These are phyloP conservation scores for Oryzias celebensis DNA, from an alignment of 2,113 vertebrate species.

Conservation along the genomic window DNA sequence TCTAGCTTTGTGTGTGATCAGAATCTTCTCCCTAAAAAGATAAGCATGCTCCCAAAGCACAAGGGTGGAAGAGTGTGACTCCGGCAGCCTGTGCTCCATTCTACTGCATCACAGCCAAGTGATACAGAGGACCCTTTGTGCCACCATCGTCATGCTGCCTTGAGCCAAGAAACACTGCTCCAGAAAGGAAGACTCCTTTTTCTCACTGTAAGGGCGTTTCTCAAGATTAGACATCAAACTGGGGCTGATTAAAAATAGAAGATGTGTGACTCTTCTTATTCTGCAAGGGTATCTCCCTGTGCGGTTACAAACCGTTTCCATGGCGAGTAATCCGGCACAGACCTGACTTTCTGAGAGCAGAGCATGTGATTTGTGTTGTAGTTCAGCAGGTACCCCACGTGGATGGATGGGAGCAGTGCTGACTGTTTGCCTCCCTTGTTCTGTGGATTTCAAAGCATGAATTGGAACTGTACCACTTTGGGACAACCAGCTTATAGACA, in stretches of 20 bases:
- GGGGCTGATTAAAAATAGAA: constrained; percentile 73
- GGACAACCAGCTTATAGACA: constrained; percentile 43
- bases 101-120: constrained; percentile 63
- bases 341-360: constrained; percentile 4
- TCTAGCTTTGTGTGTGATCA: neutral
- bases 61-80: constrained; percentile 49
- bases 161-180: constrained; percentile 66
- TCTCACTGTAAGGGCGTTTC: constrained; percentile 60
- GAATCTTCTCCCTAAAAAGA: no score
- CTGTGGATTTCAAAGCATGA: constrained; percentile 18
- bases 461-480: constrained; percentile 18
- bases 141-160: constrained; percentile 56
- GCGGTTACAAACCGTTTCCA: constrained; percentile 6
- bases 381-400: constrained; percentile 4
- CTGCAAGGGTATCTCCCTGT: constrained; percentile 3
- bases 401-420: constrained; percentile 5
- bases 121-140: constrained; percentile 74
- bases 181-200: constrained; percentile 68
- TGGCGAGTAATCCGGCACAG: constrained; percentile 11
- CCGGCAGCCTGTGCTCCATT: constrained; percentile 35
- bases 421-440: constrained; percentile 7
- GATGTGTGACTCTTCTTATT: constrained; percentile 45
- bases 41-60: constrained; percentile 29
- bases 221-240: constrained; percentile 73
- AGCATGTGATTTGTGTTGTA: constrained; percentile 29